Evolutionary conservation across 2,888 invertebrate genomes (phyloP), one percentile per base, ranked within the genome.

Genomic region (Scaptodrosophila latifasciaeformis): DNA sequence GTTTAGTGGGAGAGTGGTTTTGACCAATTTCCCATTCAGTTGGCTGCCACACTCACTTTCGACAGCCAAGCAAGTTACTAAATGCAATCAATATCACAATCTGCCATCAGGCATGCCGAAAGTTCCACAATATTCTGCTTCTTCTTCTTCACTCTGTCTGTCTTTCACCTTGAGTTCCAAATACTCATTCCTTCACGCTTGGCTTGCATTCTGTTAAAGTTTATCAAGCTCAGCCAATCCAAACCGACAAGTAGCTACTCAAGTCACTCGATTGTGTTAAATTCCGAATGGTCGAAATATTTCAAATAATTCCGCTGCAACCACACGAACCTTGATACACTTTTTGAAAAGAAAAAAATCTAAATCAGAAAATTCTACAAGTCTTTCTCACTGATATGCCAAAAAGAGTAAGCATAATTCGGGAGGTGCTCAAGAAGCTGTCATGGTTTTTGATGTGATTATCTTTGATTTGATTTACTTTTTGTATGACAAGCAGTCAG

Each of bases 51-150:
- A 52, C 34, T 34, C 31, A 52, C 53, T 10, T n/a, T 40, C 19
- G 24, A 3, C n/a, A 12, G 7, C 31, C 10, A 5, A 10, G 10
- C 40, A 5, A 3, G 7, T 7, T 3, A 31, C 31, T n/a, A 40
- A 40, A 63, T 68, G 54, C 54, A 69, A 67, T 67, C 65, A 67
- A 62, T 67, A 69, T 62, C 65, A 56, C 31, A 49, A 59, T 45
- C 54, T 56, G 52, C 45, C 54, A 52, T 13, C 53, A 55, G 46
- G 40, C 51, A 54, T 30, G 13, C 31, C 2, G 17, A 7, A 13
- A 42, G 30, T 35, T 49, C 49, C 34, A 13, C 34, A 34, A 15
- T 15, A 30, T 30, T 30, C 30, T 30, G 6, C 34, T n/a, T 12
- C 7, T 35, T 37, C 37, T 37, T n/a, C n/a, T n/a, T n/a, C n/a